These are phyloP conservation scores for Tragulus kanchil DNA, from an alignment of 2,113 vertebrate genomes.

Conservation along the genomic window DNA sequence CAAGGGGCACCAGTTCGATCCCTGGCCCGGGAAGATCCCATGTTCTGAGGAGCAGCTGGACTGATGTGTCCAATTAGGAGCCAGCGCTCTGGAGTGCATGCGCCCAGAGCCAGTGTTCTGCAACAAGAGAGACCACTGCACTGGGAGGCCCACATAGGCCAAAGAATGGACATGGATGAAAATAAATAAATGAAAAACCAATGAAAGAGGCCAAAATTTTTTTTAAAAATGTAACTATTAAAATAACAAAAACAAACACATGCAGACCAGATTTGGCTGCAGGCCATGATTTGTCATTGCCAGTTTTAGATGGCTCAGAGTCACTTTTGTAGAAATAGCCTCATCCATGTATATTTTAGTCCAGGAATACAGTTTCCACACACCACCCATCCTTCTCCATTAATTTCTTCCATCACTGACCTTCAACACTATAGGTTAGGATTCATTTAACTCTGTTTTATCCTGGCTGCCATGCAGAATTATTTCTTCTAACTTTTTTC, in stretches of 20 bases:
- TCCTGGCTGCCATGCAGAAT: not conserved
- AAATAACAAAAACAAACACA: not conserved
- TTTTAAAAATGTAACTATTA: not conserved
- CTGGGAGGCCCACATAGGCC: no score
- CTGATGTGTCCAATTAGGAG: no score
- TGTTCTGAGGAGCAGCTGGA: no score
- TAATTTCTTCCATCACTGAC: not conserved
- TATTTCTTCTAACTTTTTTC: not conserved
- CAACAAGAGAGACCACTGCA: no score
- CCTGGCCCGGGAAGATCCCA: no score
- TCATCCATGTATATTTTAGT: not conserved
- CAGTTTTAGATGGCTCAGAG: not conserved
- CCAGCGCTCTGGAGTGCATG: no score
- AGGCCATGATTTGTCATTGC: not conserved
- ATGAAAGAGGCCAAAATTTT: not conserved
- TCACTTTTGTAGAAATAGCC: not conserved
- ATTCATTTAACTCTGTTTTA: not conserved
- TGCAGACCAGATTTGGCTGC: not conserved
- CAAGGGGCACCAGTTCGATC: no score
- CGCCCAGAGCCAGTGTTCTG: no score
- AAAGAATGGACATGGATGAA: no score
- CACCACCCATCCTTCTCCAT: not conserved
- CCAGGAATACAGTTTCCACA: not conserved
- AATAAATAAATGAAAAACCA: no score
- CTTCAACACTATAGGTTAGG: not conserved